These are phyloP conservation scores for Heteronetta atricapilla DNA, from an alignment of 2,113 vertebrate genomes.

Conservation along the genomic window DNA sequence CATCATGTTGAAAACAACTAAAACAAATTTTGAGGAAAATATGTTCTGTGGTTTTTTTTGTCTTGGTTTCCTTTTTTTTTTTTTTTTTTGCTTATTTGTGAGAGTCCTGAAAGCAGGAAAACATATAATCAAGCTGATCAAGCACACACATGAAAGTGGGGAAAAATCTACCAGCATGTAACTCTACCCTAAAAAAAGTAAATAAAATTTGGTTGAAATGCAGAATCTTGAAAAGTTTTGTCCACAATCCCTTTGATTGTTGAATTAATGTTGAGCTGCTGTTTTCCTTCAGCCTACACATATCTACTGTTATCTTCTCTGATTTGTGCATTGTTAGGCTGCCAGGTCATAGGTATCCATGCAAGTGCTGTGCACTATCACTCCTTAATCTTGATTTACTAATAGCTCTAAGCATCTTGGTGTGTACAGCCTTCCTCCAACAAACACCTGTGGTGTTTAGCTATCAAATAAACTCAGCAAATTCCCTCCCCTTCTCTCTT, in stretches of 20 bases:
- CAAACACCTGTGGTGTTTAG: neutral
- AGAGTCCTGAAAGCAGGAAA: neutral
- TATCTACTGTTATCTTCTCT: neutral
- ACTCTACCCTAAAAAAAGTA: neutral
- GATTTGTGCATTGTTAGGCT: neutral
- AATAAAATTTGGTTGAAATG: neutral
- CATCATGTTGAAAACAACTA: neutral
- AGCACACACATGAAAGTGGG: rapidly evolving
- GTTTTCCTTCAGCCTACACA: neutral
- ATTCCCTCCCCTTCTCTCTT: neutral
- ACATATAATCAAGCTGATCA: rapidly evolving
- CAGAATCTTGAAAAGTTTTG: neutral
- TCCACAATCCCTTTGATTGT: neutral
- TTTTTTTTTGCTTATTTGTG: neutral
- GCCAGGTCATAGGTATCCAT: neutral
- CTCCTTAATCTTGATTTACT: neutral
- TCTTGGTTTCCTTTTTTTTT: neutral
- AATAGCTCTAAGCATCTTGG: neutral
- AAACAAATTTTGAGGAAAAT: neutral
- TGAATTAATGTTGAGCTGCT: neutral
- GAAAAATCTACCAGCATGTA: neutral
- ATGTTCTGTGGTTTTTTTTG: neutral
- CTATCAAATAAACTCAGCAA: neutral
- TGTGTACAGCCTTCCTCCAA: neutral
- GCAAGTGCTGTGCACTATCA: neutral